Conservation (phyloP, 2,888 invertebrate genomes). For the Leptothorax acervorum region DNA sequence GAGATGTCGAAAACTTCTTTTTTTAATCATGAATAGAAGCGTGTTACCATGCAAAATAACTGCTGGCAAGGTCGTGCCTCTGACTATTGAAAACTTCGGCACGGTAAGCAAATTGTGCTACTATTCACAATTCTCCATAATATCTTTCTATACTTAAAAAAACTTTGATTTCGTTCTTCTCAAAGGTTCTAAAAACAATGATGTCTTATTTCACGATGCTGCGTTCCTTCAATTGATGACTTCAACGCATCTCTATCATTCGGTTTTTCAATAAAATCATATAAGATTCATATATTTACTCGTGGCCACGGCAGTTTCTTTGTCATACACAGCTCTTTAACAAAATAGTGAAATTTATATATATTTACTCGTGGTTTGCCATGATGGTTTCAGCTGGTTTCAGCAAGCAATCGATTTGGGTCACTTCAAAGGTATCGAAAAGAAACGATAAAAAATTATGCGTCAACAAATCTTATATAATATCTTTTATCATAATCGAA, state of each 20-base stretch:
- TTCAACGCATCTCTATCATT: background rate
- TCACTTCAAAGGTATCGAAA: background rate
- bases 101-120: slow-evolving; percentile 25
- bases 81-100: slow-evolving; percentile 32
- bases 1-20: slow-evolving; percentile 31
- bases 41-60: slow-evolving; percentile 21
- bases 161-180: background rate
- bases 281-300: background rate
- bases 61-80: slow-evolving; percentile 29
- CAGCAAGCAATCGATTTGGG: background rate
- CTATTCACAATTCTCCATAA: background rate
- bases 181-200: slow-evolving; percentile 31
- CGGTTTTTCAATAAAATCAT: background rate
- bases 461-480: background rate
- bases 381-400: background rate
- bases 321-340: background rate
- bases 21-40: slow-evolving; percentile 31
- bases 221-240: slow-evolving; percentile 19
- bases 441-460: background rate
- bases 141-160: background rate
- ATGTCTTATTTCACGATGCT: slow-evolving; percentile 36
- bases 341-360: background rate
- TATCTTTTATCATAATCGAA: background rate
- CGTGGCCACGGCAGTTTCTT: no score
- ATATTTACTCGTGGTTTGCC: background rate